Evolutionary conservation across 1,140 invertebrate species (phyloP).

Genomic region (Solenopsis invicta): DNA sequence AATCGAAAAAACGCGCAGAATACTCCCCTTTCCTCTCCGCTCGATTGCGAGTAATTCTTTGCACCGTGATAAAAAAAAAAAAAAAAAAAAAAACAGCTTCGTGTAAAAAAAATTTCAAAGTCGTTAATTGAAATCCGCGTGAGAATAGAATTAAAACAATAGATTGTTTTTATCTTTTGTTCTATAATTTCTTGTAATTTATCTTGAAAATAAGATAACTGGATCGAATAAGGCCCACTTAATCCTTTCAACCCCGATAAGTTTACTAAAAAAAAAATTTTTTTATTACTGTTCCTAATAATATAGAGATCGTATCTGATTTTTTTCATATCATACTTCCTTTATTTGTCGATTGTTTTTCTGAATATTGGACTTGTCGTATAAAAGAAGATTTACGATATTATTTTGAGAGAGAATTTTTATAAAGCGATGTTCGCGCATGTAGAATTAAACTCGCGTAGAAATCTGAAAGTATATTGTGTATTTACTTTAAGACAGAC

Average conservation of each 20-base stretch:
- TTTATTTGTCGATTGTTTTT: not conserved
- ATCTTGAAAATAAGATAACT: too few species aligned
- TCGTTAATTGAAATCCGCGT: not conserved
- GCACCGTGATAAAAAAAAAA: not conserved
- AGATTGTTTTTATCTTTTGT: too few species aligned
- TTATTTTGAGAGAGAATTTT: not conserved
- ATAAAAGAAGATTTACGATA: not conserved
- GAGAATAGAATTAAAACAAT: not conserved
- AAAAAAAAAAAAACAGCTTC: not conserved
- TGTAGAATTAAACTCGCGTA: too few species aligned
- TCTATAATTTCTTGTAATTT: too few species aligned
- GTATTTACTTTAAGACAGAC: too few species aligned
- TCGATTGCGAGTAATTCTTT: not conserved
- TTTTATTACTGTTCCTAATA: too few species aligned
- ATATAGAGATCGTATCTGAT: too few species aligned
- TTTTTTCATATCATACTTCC: not conserved
- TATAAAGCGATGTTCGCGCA: not conserved
- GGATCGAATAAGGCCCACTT: too few species aligned
- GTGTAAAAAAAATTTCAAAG: not conserved
- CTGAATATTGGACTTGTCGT: not conserved
- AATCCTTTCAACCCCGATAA: too few species aligned
- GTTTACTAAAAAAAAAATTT: too few species aligned
- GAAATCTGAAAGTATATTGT: too few species aligned
- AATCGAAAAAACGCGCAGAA: conserved; percentile 43
- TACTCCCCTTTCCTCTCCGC: not conserved